Percentiles rank a stretch among this genome's conserved stretches.
Evolutionary conservation across 2,113 vertebrate species (phyloP).

Genomic region (Chrysochloris asiatica): DNA sequence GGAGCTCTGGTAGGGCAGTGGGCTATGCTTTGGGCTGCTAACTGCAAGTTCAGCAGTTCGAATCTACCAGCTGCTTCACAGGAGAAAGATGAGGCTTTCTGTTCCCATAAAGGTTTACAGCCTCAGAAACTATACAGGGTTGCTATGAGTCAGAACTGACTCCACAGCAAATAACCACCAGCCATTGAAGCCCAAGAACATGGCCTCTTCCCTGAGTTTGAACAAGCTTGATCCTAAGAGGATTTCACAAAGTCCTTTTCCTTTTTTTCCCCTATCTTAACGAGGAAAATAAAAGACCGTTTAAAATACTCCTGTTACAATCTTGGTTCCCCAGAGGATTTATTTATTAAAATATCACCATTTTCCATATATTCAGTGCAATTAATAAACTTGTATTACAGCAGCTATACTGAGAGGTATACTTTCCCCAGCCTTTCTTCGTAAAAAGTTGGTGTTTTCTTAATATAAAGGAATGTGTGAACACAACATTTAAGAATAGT

Average conservation of each 20-base stretch:
- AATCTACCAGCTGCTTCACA: too few relatives aligned
- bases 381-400: background rate
- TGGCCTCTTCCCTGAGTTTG: background rate
- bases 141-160: too few relatives aligned
- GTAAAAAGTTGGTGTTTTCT: conserved; percentile 19
- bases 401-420: background rate
- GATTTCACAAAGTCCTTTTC: background rate
- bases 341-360: background rate
- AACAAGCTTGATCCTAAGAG: background rate
- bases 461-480: background rate
- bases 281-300: conserved; percentile 11
- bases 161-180: too few relatives aligned
- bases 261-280: background rate
- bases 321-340: background rate
- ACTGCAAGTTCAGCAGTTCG: too few relatives aligned
- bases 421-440: background rate
- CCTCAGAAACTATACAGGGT: too few relatives aligned
- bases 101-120: too few relatives aligned
- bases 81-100: too few relatives aligned
- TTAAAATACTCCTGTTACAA: background rate
- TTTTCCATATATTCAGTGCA: background rate
- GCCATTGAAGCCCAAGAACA: background rate
- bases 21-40: too few relatives aligned
- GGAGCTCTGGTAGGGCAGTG: too few relatives aligned
- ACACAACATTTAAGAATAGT: background rate